Evolutionary conservation across 2,888 invertebrate genomes (phyloP), one percentile per base, ranked within the genome.

Genomic region (Ethmia dodecea): DNA sequence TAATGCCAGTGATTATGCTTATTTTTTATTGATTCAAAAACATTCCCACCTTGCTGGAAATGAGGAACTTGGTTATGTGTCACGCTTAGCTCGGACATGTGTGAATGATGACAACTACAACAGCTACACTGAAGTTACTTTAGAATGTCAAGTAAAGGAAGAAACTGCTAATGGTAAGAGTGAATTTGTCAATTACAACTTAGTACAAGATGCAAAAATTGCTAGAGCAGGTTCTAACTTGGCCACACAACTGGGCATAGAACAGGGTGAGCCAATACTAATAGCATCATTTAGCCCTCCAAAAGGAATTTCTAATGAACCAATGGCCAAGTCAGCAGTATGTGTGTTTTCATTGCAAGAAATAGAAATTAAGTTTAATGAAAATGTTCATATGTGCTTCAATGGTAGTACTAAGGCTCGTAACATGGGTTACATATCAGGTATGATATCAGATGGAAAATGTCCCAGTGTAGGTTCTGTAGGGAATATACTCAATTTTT

Each of bases 371-470:
- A 94, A 94, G 72, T 99, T 99, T 76, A 95, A 95, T 66, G 95
- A 97, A 75, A 99, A 98, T 83, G 97, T 98, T 55, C 97, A 97
- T 71, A 94, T 96, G 92, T 99, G 99, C 80, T 98, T 98, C 71
- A 95, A 97, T 76, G 98, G 98, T 18, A 94, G 94, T 54, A 94
- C 95, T 50, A 95, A 94, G 66, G 94, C 96, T 66, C 91, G 98
- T 30, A 96, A 94, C 64, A 93, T 95, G 92, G 96, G 93, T 12
- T 96, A 95, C 74, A 93, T 95, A 68, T 97, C 95, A 45, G 95
- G 95, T 6, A 93, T 94, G 56, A 95, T 97, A 56, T 92, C 94
- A 57, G 95, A 96, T 80, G 96, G 96, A 13, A 93, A 94, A 68
- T 97, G 97, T 80, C 96, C 96, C 12, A 90, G 90, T 64, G 94